phyloP scores from a whole-genome alignment of 2,888 invertebrate genomes.

The Cheilosia vernalis region DNA sequence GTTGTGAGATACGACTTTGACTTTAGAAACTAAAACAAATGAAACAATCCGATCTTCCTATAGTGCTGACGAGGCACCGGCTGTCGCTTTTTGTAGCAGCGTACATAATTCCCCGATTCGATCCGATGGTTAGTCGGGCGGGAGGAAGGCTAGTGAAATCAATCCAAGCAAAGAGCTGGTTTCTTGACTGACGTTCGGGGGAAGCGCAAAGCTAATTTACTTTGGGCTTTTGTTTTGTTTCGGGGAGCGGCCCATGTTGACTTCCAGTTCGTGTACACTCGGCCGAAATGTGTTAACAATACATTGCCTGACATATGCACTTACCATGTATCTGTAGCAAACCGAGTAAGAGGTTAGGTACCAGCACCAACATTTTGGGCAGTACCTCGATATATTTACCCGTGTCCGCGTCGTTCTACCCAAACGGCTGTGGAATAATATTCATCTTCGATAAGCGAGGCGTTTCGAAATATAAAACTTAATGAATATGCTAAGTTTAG shows the following conservation, averaged over 20 bases:
- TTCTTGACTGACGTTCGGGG: conserved; percentile 25
- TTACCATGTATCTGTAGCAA: conserved; percentile 64
- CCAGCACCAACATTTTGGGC: conserved; percentile 21
- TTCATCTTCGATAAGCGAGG: conserved; percentile 25
- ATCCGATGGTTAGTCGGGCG: conserved; percentile 49
- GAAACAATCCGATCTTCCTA: conserved; percentile 45
- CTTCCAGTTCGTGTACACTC: conserved; percentile 53
- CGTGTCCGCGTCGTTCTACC: conserved; percentile 22
- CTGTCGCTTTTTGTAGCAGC: conserved; percentile 61
- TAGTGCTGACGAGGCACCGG: conserved; percentile 20
- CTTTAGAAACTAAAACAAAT: conserved; percentile 70
- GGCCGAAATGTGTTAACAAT: conserved; percentile 36
- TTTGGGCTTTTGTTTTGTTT: conserved; percentile 52
- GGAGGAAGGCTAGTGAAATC: conserved; percentile 47
- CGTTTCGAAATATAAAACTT: conserved; percentile 41
- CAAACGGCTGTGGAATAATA: conserved; percentile 4
- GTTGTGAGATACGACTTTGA: conserved; percentile 39
- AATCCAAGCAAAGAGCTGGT: conserved; percentile 18
- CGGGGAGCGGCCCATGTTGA: conserved; percentile 65
- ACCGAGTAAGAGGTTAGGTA: not conserved
- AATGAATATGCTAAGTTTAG: conserved; percentile 67
- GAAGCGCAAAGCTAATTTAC: conserved; percentile 55
- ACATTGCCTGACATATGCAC: conserved; percentile 51
- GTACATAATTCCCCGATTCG: conserved; percentile 54
- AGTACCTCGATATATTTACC: conserved; percentile 47